Base-by-base conservation (phyloP, 30 jellyfish, hydroid and myxozoan genomes). In the Aurelia aurita region DNA sequence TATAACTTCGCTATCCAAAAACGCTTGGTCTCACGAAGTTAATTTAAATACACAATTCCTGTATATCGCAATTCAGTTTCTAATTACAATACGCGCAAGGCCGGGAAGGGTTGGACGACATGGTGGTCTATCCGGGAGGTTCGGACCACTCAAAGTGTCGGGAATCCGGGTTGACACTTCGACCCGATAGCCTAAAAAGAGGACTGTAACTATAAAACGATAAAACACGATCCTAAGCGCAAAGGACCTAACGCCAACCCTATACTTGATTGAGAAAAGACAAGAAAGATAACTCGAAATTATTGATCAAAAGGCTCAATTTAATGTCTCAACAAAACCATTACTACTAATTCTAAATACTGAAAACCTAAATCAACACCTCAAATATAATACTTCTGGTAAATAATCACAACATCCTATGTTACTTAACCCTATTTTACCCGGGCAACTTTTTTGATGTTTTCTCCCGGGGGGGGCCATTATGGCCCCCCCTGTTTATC, bases 151-250 rank as follows among this genome's bases (percentile, higher is more conserved):
- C 63, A 53, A 53, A 53, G 63, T 53, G 63, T 53, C 63, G 63
- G 59, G 59, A 47, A 47, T 47, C 59, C 59, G 59, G 59, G 59
- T 16, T 47, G 59, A 47, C 59, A 47, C 59, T 47, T 47, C 59
- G 59, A 47, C 10, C 59, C 59, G 16, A 47, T 47, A 47, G 59
- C 59, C 16, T 47, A n/a, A 47, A 47, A 47, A 47, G 59, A 47
- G 59, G 59, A 47, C 59, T 47, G 59, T 47, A 47, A 47, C 59
- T 47, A 47, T 8, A 47, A 47, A 47, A 47, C 16, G 59, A 47
- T 47, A 47, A 47, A 47, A 47, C 59, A 16, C 59, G 10, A 47
- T 47, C 59, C 59, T 47, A 47, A 8, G 59, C 59, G 59, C 10
- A 10, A 16, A 16, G 59, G 59, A 47, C 59, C 59, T 47, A n/a